Base-by-base conservation (phyloP, 2,113 vertebrate genomes). In the Rhabdornis inornatus region DNA sequence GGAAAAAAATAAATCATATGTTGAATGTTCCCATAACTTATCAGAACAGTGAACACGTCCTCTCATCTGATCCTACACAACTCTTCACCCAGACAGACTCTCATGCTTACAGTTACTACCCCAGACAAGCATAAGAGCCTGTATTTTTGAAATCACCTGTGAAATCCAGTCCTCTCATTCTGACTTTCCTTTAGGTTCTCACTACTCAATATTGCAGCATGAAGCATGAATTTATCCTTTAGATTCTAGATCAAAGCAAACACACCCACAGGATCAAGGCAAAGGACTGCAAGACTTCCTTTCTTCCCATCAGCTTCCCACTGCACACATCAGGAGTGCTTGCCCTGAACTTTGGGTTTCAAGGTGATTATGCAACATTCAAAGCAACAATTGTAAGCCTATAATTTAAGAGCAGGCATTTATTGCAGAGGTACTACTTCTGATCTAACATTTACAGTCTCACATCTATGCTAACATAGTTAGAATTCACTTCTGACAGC, bases 11-110 rank as follows among this genome's bases (percentile, higher is more conserved):
- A 63, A 74, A 16, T 13, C 13, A 3, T 11, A 42, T 9, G 8
- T 87, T 42, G 14, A 69, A 74, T 15, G 6, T 44, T 76, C 72
- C 66, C 30, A 47, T 39, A 86, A 49, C 9, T 3, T 35, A 27
- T 4, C 49, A 60, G 45, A 76, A 47, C 19, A 10, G 1, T 7
- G 18, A 86, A n/a, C 17, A 25, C 0, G 0, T 39, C 21, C 30
- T 66, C 27, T 50, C 35, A 71, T 37, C 69, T 84, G 27, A 89
- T 30, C 16, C 64, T 33, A 61, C 11, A 49, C 27, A 79, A 13
- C 15, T 56, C 55, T 55, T 59, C 25, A 87, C 1, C 21, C 22
- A 77, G 22, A 56, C 6, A 72, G 20, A 70, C 15, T 28, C 8
- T 3, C 49, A 35, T 4, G 22, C 19, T 56, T 18, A 33, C 27